Percentiles rank a stretch among this genome's conserved stretches.
phyloP scores from a whole-genome alignment of 2,888 invertebrate species.

The Seira ritae region DNA sequence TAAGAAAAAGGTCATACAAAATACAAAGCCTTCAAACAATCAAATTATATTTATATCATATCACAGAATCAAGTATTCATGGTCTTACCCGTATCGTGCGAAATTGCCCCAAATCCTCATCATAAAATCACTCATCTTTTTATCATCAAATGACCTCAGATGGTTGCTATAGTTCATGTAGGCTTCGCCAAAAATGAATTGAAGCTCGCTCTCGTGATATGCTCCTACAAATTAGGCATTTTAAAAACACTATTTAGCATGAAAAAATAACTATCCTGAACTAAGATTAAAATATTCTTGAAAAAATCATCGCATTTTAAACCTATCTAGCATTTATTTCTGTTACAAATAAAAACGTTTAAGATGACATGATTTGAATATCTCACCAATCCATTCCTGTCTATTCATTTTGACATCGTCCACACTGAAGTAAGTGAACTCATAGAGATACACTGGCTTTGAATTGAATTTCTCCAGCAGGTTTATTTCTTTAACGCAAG shows the following conservation, averaged over 20 bases:
- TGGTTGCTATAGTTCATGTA: slow-evolving; percentile 76
- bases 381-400: slow-evolving; percentile 75
- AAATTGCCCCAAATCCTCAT: slow-evolving; percentile 76
- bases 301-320: too few relatives aligned
- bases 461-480: slow-evolving; percentile 73
- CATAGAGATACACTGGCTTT: slow-evolving; percentile 74
- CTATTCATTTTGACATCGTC: slow-evolving; percentile 74
- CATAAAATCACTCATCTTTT: slow-evolving; percentile 77
- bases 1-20: background rate
- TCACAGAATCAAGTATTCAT: slow-evolving; percentile 11
- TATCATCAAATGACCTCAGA: slow-evolving; percentile 75
- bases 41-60: background rate
- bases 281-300: too few relatives aligned
- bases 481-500: slow-evolving; percentile 74
- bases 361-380: too few relatives aligned
- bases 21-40: background rate
- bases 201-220: slow-evolving; percentile 77
- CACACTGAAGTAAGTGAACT: slow-evolving; percentile 74
- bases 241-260: too few relatives aligned
- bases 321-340: too few relatives aligned
- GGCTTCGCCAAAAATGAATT: slow-evolving; percentile 78
- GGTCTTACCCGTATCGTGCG: slow-evolving; percentile 76
- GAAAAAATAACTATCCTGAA: too few relatives aligned
- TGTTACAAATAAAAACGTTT: too few relatives aligned
- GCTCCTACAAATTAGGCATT: slow-evolving; percentile 75